phyloP scores from a whole-genome alignment of 2,113 vertebrate species.

The Plestiodon gilberti region DNA sequence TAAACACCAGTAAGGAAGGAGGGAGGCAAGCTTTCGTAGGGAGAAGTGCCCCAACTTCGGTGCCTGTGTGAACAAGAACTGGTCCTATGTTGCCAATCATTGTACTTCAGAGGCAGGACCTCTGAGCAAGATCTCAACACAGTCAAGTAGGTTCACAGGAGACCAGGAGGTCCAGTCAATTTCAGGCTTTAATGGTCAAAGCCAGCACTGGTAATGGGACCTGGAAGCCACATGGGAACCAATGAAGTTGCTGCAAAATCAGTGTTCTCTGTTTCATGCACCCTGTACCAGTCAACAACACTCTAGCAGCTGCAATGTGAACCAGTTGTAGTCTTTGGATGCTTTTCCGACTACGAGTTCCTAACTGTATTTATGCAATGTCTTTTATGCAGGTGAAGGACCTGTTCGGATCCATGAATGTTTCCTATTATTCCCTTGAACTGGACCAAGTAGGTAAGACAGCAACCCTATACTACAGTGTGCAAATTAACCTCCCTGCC shows the following conservation, averaged over 20 bases:
- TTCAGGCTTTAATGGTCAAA: too few species aligned
- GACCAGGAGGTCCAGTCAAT: too few species aligned
- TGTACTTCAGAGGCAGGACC: too few species aligned
- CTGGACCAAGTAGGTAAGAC: constrained; percentile 64
- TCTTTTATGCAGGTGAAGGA: constrained; percentile 62
- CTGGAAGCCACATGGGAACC: background rate
- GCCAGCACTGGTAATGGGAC: background rate
- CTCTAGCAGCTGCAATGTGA: background rate
- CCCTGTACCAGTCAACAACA: background rate
- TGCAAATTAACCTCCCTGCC: background rate
- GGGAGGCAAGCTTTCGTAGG: too few species aligned
- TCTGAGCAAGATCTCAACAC: background rate
- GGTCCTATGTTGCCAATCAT: too few species aligned
- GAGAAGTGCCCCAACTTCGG: too few species aligned
- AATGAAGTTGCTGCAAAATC: background rate
- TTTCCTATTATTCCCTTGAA: constrained; percentile 63
- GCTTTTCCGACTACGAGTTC: background rate
- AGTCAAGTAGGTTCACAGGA: background rate
- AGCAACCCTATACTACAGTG: constrained; percentile 5
- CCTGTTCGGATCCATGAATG: constrained; percentile 47
- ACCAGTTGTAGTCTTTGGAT: background rate
- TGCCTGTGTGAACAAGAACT: too few species aligned
- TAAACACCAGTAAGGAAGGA: too few species aligned
- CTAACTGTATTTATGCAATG: background rate
- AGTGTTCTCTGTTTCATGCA: background rate